Base-by-base conservation (phyloP, 2,888 invertebrate genomes). In the Meteorus cinctellus region DNA sequence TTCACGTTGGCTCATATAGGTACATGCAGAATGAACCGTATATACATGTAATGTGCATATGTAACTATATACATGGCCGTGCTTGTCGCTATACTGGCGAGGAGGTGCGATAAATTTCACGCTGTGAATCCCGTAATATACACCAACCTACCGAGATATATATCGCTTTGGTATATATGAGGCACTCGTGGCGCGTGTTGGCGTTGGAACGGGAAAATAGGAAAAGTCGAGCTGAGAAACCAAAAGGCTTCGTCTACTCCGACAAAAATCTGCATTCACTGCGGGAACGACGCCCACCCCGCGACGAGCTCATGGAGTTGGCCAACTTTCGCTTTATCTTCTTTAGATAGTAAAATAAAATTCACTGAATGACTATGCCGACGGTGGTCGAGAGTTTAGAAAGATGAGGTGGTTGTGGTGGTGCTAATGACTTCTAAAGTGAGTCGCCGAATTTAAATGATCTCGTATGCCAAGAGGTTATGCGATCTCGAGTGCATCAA, bases 61-160 rank as follows among this genome's bases (percentile, higher is more conserved):
- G 48, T 4, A 48, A 14, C 19, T 66, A 66, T 14, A 72, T n/a
- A 65, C 66, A 69, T 74, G 27, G 65, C 65, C 75, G 62, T 65
- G 68, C 29, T 29, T 74, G 74, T 73, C 73, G 45, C 67, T 60
- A 59, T 45, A 55, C 73, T 77, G n/a, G 16, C 74, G 75, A 77
- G 63, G 76, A 78, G 77, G 77, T 76, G 78, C 77, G 63, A 78
- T 79, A 80, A 80, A 81, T 81, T 81, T 77, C 75, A 77, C 74
- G 70, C 74, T 76, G 75, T 41, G 72, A 76, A 77, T 78, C 73
- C 71, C 59, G 75, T 75, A 72, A 75, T 75, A 75, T 75, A 75
- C 75, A 67, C 72, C 66, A 60, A 66, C 71, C 72, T 60, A 48
- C 67, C 60, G 24, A 55, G 72, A 72, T 67, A 75, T 75, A 75